phyloP scores from a whole-genome alignment of 2,888 invertebrate species.

The Eulithis testata region DNA sequence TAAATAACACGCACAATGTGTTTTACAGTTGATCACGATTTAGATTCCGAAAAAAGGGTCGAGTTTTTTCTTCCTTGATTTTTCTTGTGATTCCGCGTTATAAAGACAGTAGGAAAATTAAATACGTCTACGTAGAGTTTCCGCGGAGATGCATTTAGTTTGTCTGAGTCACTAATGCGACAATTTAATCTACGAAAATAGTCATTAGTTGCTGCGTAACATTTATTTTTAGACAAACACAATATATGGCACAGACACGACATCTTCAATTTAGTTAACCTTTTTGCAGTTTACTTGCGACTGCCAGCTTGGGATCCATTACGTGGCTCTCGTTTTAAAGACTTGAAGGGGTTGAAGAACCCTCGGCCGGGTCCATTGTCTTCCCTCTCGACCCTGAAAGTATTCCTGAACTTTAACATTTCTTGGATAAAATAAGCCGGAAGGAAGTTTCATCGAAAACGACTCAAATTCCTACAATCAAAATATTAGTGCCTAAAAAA shows the following conservation, averaged over 20 bases:
- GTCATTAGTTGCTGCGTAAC: neutral
- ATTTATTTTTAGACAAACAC: neutral
- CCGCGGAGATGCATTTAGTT: too few species aligned
- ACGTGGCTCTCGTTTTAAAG: conserved; percentile 20
- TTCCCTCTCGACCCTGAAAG: conserved; percentile 27
- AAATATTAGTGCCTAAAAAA: too few species aligned
- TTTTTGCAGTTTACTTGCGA: conserved; percentile 4
- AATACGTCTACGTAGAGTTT: too few species aligned
- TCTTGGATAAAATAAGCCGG: neutral
- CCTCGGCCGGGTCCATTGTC: conserved; percentile 22
- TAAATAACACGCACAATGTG: neutral
- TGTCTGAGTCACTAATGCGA: neutral
- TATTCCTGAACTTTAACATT: conserved; percentile 9
- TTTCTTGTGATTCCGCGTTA: too few species aligned
- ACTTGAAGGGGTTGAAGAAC: conserved; percentile 25
- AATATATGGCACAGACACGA: neutral
- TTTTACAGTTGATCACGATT: neutral
- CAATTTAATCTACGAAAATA: neutral
- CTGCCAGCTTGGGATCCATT: conserved; percentile 8
- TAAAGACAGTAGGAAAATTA: too few species aligned
- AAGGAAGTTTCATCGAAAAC: neutral
- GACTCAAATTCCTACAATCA: neutral
- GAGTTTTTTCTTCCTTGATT: neutral
- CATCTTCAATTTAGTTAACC: conserved; percentile 4
- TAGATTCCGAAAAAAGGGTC: neutral